phyloP scores from a whole-genome alignment of 2,113 vertebrate genomes.

The Nothocercus nigrocapillus region DNA sequence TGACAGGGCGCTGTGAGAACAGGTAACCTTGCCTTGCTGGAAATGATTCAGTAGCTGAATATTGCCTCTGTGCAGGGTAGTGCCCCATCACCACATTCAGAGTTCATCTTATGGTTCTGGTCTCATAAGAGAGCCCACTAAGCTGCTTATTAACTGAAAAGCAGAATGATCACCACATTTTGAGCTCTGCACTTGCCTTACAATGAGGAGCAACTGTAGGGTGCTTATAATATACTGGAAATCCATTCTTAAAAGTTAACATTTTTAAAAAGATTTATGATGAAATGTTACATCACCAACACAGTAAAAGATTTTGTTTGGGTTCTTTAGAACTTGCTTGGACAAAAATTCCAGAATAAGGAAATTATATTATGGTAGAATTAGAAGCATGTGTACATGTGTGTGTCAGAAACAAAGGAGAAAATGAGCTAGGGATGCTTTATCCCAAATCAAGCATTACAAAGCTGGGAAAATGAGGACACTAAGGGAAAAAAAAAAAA shows the following conservation, averaged over 20 bases:
- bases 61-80: too few relatives aligned
- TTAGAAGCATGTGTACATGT: background rate
- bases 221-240: background rate
- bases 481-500: background rate
- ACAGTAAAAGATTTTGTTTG: background rate
- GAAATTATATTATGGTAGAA: background rate
- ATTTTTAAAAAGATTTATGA: background rate
- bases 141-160: background rate
- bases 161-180: background rate
- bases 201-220: background rate
- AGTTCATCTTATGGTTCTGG: background rate
- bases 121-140: background rate
- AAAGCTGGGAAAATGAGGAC: background rate
- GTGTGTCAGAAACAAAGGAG: background rate
- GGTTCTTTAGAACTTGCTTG: background rate
- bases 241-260: background rate
- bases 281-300: background rate
- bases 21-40: too few relatives aligned
- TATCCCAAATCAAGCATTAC: background rate
- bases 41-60: too few relatives aligned
- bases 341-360: background rate
- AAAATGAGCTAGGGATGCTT: background rate
- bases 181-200: background rate
- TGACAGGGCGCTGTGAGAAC: too few relatives aligned
- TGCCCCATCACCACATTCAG: background rate